Base-by-base conservation (phyloP, 2,888 invertebrate genomes). In the Oeneis ivallda region DNA sequence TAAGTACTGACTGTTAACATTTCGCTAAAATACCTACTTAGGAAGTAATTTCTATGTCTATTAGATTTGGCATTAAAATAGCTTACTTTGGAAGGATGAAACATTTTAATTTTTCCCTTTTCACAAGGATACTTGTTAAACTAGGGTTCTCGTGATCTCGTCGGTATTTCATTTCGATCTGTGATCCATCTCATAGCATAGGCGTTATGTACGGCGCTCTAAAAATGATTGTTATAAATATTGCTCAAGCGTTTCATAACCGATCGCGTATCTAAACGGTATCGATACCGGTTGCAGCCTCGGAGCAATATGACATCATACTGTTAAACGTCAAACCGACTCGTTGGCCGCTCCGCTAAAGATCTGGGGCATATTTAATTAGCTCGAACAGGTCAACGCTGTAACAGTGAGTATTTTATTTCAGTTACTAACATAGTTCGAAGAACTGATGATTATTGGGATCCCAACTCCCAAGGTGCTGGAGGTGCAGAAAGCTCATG, bases 231-330 rank as follows among this genome's bases (percentile, higher is more conserved):
- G 53, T 19, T 26, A n/a, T n/a, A 19, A 19, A 41, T 56, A 56
- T 56, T 56, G 41, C 13, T 13, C 7, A 19, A 41, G 56, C 7
- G 56, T 56, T 56, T 56, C 56, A 41, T 41, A 56, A 56, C n/a
- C n/a, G n/a, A 19, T 41, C 39, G 17, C 56, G 39, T 56, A 56
- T 56, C 56, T 56, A 56, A 41, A 19, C 41, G 56, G 56, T 19
- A 41, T 56, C 56, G 56, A 39, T 26, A 41, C 47, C 9, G 15
- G 45, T 17, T 41, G 43, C 58, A 65, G 60, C 53, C 57, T 63
- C 45, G 61, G 56, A 67, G 70, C 61, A 64, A 67, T 72, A 73
- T 79, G 79, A 81, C 79, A 78, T 81, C 78, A 79, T 77, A 77
- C 72, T 71, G 73, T 73, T 73, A 74, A 75, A 74, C 72, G 74